phyloP scores from a whole-genome alignment of 2,888 invertebrate species.

The Anodontia alba region DNA sequence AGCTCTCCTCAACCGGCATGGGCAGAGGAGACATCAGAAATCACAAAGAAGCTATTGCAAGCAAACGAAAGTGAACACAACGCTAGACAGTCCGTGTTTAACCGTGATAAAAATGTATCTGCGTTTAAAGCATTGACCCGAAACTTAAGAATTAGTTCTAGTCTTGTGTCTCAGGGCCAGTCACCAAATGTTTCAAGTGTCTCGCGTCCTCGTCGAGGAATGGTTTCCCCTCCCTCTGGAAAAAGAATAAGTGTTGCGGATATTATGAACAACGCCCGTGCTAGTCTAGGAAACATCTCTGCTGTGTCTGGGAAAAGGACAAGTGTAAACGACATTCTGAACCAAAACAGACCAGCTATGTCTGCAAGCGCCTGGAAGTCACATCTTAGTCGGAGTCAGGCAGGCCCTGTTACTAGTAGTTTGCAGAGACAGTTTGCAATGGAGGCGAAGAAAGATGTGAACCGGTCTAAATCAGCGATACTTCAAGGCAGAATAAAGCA shows the following conservation, averaged over 20 bases:
- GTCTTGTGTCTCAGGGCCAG: slow-evolving; percentile 15
- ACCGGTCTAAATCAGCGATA: slow-evolving; percentile 51
- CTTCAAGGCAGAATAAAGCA: slow-evolving; percentile 62
- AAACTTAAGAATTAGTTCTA: slow-evolving; percentile 39
- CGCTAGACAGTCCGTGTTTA: slow-evolving; percentile 42
- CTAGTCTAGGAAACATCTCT: slow-evolving; percentile 18
- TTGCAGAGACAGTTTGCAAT: slow-evolving; percentile 62
- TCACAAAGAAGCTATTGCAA: slow-evolving; percentile 73
- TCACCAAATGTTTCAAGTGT: not conserved
- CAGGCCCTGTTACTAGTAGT: slow-evolving; percentile 58
- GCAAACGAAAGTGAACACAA: slow-evolving; percentile 51
- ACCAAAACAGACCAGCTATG: slow-evolving; percentile 66
- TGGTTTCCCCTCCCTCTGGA: slow-evolving; percentile 19
- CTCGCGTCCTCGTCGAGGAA: slow-evolving; percentile 9
- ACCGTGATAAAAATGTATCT: slow-evolving; percentile 27
- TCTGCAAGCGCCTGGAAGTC: slow-evolving; percentile 71
- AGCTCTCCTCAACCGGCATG: slow-evolving; percentile 66
- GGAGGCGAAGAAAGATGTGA: slow-evolving; percentile 59
- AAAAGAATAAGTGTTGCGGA: slow-evolving; percentile 64
- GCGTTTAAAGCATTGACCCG: slow-evolving; percentile 48
- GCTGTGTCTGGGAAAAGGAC: slow-evolving; percentile 43
- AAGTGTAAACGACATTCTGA: slow-evolving; percentile 69
- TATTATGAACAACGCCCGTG: slow-evolving; percentile 61
- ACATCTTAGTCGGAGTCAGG: slow-evolving; percentile 59
- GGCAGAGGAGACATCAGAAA: slow-evolving; percentile 68